Evolutionary conservation across 1,140 invertebrate species (phyloP), one percentile per base, ranked within the genome.

Genomic region (Plutomurus gul): DNA sequence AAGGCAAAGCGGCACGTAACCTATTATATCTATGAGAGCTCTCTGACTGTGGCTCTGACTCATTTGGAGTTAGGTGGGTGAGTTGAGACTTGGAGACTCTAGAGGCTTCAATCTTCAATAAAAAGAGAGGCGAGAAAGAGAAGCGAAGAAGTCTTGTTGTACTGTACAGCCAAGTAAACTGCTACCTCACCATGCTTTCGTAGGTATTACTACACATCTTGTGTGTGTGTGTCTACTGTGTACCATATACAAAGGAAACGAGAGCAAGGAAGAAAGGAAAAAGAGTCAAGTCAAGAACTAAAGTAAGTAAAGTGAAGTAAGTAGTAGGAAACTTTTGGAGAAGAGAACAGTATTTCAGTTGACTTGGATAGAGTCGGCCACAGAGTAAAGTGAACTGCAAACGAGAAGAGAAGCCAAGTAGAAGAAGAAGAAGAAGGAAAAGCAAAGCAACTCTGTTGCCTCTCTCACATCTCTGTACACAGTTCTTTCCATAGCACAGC

Each of bases 231-330:
- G n/a, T n/a, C n/a, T n/a, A n/a, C n/a, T n/a, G n/a, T n/a, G n/a
- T n/a, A n/a, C n/a, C n/a, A n/a, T n/a, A n/a, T n/a, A 20, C 7
- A 5, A 51, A 51, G 27, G 25, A 25, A 65, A 18, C 16, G 18
- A 22, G 1, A 16, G 8, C n/a, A 56, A 4, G 51, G 25, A 56
- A 56, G 51, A 56, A 56, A 56, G 22, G 51, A 60, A 43, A n/a
- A 60, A 65, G 56, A 65, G 18, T 65, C 30, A 36, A 65, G 18
- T 65, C 30, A 36, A 65, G 10, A 65, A 65, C 56, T 65, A 65
- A 65, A 56, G 51, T 56, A 56, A 56, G 51, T 56, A 56, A 56
- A 65, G 56, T 65, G 56, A 65, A 65, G 30, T 30, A 36, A 65
- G 25, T 36, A 11, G 11, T 43, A 43, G 39, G 27, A 65, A 16